Conservation (phyloP, 2,113 vertebrate genomes). For the Erythrocercus mccallii region DNA sequence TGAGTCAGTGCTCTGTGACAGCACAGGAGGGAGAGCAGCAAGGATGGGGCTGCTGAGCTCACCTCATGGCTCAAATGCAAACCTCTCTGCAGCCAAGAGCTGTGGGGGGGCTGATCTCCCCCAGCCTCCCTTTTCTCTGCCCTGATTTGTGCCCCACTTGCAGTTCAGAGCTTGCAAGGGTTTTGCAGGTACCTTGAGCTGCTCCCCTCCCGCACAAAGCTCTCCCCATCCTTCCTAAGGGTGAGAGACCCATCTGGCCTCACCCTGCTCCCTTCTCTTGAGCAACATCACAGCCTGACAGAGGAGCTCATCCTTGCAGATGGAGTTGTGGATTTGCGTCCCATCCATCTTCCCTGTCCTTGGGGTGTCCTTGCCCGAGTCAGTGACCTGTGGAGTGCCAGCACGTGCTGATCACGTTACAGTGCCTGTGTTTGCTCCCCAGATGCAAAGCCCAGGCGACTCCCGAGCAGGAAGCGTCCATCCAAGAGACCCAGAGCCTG, state of each 20-base stretch:
- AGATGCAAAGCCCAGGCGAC: constrained; percentile 73
- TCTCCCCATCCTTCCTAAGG: background rate
- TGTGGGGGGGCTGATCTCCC: background rate
- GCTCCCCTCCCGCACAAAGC: background rate
- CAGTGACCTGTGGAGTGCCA: background rate
- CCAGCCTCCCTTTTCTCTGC: background rate
- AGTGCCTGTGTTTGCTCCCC: background rate
- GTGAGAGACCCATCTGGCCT: background rate
- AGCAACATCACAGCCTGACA: background rate
- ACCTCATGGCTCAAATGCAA: accelerated
- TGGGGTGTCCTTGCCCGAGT: background rate
- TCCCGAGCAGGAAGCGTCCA: constrained; percentile 50
- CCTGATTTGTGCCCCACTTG: background rate
- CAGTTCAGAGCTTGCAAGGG: background rate
- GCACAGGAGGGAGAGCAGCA: background rate
- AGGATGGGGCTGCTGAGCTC: accelerated
- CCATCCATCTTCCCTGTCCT: background rate
- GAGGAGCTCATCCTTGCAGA: background rate
- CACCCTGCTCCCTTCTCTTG: background rate
- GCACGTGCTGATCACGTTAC: background rate
- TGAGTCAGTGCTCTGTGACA: background rate
- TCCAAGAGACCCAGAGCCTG: constrained; percentile 77
- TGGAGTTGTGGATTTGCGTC: background rate
- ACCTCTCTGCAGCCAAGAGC: background rate
- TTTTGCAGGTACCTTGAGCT: background rate